These are phyloP conservation scores for Ostrea edulis DNA, from an alignment of 1,140 invertebrate species.

Conservation along the genomic window DNA sequence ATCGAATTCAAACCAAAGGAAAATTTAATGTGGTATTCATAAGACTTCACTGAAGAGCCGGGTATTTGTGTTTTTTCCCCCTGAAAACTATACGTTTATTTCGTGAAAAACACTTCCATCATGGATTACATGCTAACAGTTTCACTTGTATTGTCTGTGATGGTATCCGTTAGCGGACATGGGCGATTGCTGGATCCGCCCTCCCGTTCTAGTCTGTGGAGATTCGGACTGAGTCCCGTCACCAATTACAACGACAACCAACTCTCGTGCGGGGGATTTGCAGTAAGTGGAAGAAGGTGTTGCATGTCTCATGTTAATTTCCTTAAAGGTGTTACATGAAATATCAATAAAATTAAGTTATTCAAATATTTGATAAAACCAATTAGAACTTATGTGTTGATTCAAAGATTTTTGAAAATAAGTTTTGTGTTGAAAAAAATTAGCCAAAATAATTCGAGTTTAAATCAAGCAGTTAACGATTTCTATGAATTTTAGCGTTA, in stretches of 20 bases:
- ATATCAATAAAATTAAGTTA: no score
- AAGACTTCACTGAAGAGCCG: not conserved
- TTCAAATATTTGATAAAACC: no score
- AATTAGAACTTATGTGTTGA: no score
- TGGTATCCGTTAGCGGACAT: conserved; percentile 82
- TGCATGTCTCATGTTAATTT: no score
- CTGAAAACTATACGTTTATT: not conserved
- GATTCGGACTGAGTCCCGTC: conserved; percentile 93
- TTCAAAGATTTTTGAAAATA: no score
- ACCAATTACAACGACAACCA: conserved; percentile 96
- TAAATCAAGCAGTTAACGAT: no score
- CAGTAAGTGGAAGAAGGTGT: conserved; percentile 44
- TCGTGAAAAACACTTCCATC: no score
- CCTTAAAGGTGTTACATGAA: no score
- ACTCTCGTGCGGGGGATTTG: conserved; percentile 89
- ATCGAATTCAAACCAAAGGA: not conserved
- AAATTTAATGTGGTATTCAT: not conserved
- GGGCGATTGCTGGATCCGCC: conserved; percentile 93
- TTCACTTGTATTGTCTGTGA: not conserved
- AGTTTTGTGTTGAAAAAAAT: no score
- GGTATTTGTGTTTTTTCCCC: not conserved
- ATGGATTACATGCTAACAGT: not conserved
- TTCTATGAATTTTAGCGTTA: no score
- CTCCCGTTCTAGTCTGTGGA: conserved; percentile 94
- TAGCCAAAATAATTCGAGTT: no score